Conservation (phyloP, 2,797 vertebrate species). For the Bovichtus diacanthus region DNA sequence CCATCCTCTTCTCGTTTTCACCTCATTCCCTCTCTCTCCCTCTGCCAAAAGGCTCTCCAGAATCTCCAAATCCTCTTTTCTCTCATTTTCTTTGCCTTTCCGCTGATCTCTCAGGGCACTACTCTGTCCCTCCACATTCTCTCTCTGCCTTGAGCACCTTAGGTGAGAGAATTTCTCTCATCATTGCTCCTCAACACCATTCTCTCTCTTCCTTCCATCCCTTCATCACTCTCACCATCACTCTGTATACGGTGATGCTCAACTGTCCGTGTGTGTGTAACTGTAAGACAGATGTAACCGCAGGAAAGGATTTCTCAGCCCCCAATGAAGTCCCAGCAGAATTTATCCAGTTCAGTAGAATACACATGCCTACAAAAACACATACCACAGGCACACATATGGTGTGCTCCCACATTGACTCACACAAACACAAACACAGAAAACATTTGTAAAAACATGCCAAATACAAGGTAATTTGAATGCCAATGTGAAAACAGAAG, state of each 20-base stretch:
- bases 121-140: slow-evolving; percentile 54
- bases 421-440: slow-evolving; percentile 10
- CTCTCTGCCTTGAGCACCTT: slow-evolving; percentile 68
- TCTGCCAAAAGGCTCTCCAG: slow-evolving; percentile 66
- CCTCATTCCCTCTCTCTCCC: slow-evolving; percentile 49
- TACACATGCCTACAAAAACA: not conserved
- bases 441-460: slow-evolving; percentile 16
- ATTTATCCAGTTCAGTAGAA: slow-evolving; percentile 49
- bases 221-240: slow-evolving; percentile 64
- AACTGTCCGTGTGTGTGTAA: slow-evolving; percentile 20
- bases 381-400: slow-evolving; percentile 3
- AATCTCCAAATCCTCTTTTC: slow-evolving; percentile 64
- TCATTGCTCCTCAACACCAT: slow-evolving; percentile 70
- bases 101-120: slow-evolving; percentile 34
- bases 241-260: slow-evolving; percentile 38
- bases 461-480: slow-evolving; percentile 13
- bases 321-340: slow-evolving; percentile 60
- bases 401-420: not conserved
- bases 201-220: slow-evolving; percentile 50
- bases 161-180: slow-evolving; percentile 70
- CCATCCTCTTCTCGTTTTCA: slow-evolving; percentile 60
- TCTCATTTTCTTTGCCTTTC: slow-evolving; percentile 63
- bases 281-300: slow-evolving; percentile 59
- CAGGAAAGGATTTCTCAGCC: slow-evolving; percentile 65
- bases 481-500: not conserved